Conservation (phyloP, 2,888 invertebrate genomes). For the Bellardia pandia region DNA sequence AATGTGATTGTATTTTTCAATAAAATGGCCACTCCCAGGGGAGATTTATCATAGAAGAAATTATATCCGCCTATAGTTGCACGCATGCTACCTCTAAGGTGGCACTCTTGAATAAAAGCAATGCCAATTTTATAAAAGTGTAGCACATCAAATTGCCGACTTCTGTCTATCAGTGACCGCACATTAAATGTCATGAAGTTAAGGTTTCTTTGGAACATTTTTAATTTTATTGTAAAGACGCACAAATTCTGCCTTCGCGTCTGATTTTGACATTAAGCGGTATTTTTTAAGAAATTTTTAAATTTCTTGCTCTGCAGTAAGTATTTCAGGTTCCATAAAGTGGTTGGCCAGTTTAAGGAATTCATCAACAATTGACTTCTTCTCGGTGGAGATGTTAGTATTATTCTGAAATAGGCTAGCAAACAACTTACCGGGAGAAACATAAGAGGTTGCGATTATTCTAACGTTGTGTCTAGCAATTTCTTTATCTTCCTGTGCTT, state of each 20-base stretch:
- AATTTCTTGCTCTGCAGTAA: not conserved
- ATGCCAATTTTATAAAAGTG: not conserved
- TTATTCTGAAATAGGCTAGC: no score
- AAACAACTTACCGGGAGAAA: no score
- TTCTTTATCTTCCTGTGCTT: conserved; percentile 8
- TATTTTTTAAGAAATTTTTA: conserved; percentile 22
- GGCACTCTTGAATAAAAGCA: conserved; percentile 16
- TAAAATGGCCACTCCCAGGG: conserved; percentile 8
- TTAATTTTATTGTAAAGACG: not conserved
- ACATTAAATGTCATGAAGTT: conserved; percentile 31
- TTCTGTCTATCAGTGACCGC: conserved; percentile 11
- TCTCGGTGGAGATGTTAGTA: not conserved
- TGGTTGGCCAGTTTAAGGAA: not conserved
- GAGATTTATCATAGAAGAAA: conserved; percentile 23
- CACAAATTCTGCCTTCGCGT: conserved; percentile 2
- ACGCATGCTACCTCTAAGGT: not conserved
- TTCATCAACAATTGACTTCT: not conserved
- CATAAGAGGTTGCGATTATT: no score
- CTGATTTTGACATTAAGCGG: not conserved
- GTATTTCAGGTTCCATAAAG: not conserved
- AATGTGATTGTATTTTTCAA: not conserved
- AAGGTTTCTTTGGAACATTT: not conserved
- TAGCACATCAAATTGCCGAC: not conserved
- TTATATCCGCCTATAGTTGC: not conserved
- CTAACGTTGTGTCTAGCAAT: not conserved